Base-by-base conservation (phyloP, 2,113 vertebrate species). In the Malurus cyaneus region DNA sequence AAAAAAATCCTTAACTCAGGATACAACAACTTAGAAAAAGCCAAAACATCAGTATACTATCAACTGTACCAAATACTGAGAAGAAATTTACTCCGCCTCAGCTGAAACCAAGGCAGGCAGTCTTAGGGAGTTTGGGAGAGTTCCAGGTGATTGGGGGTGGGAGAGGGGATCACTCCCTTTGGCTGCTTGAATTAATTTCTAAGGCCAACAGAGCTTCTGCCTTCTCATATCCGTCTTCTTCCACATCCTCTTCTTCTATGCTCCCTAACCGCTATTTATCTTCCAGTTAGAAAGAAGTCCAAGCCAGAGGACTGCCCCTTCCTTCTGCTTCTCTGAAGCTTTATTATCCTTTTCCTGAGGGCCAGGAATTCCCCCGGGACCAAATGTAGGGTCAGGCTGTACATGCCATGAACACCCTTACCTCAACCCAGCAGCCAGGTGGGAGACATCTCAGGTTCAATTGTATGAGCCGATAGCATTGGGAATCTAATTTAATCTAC, bases 391-490 rank as follows among this genome's bases (percentile, higher is more conserved):
- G n/a, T 60, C 23, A 47, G 32, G 41, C 28, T 47, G 41, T 46
- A 11, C 1, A 1, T 79, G 41, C 42, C 13, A 7, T 29, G n/a
- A n/a, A 21, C 66, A 61, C 13, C 8, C 31, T 47, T 25, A 6
- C 20, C 39, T 18, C 36, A 13, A 23, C 16, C 47, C 3, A 1
- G 36, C 47, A 83, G 57, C 17, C 79, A 52, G 54, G 39, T 5
- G 5, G 70, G 19, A 83, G 18, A 32, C 6, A 6, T 32, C 25
- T 36, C 89, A 11, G 13, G 16, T 44, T 83, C 73, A 23, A 23
- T 24, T 53, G 20, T 23, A 11, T 0, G 0, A 81, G 41, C 41
- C 6, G 4, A 36, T n/a, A 39, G n/a, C 5, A 46, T 14, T 3
- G 5, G 66, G 26, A 61, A 47, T 66, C 32, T 12, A 29, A 88